Conservation (phyloP, 2,113 vertebrate genomes). For the Oenanthe melanoleuca region DNA sequence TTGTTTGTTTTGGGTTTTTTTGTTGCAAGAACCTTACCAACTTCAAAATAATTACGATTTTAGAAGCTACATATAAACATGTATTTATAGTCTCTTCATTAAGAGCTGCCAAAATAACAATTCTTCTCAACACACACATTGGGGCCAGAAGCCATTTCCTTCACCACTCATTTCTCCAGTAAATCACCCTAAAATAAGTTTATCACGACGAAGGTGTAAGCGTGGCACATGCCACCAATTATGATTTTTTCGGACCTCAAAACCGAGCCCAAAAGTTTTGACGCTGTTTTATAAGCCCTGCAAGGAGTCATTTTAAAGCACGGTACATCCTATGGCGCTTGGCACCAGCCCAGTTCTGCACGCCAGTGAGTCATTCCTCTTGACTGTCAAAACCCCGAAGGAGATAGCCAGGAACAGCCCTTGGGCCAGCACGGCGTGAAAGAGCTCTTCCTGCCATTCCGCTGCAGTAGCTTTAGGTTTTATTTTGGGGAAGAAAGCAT, state of each 20-base stretch:
- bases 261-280: not conserved
- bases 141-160: slow-evolving; percentile 44
- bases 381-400: slow-evolving; percentile 26
- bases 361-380: slow-evolving; percentile 27
- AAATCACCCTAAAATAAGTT: not conserved
- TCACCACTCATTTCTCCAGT: rapidly evolving
- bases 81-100: not conserved
- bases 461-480: not conserved
- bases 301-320: not conserved
- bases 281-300: not conserved
- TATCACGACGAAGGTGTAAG: not conserved
- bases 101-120: not conserved
- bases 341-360: not conserved
- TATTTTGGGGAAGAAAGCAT: not conserved
- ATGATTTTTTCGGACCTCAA: not conserved
- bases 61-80: not conserved
- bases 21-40: not conserved
- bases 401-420: slow-evolving; percentile 11
- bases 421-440: not conserved
- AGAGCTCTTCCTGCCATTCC: not conserved
- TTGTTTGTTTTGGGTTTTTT: not conserved
- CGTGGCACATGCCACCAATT: not conserved
- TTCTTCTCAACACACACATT: not conserved
- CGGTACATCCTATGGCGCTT: slow-evolving; percentile 34
- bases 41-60: slow-evolving; percentile 44